A percentile compares a stretch with the other conserved stretches of the same genome.
These are phyloP conservation scores for Solea senegalensis DNA, from an alignment of 2,113 vertebrate genomes.

Conservation along the genomic window DNA sequence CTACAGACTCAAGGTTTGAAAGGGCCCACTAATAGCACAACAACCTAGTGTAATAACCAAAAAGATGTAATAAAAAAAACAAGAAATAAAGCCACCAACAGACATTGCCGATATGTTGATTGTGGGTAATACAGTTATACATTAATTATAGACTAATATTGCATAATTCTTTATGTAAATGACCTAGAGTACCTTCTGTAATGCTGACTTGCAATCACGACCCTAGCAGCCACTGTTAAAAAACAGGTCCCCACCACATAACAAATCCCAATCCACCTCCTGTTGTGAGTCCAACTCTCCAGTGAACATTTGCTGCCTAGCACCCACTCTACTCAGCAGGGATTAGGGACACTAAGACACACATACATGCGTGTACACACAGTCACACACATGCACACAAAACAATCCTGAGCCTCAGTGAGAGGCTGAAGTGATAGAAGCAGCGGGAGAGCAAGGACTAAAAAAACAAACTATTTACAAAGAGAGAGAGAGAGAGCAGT, in stretches of 20 bases:
- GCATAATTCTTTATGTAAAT: not conserved
- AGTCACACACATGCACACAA: conserved; percentile 31
- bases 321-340: conserved; percentile 71
- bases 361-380: conserved; percentile 16
- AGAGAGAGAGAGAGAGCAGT: conserved; percentile 14
- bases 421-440: conserved; percentile 34
- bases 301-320: conserved; percentile 73
- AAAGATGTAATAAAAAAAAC: not conserved
- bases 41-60: no score
- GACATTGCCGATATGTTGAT: not conserved
- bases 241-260: conserved; percentile 23
- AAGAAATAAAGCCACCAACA: not conserved
- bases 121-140: not conserved
- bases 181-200: not conserved
- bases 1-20: no score
- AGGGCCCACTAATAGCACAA: no score
- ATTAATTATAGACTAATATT: not conserved
- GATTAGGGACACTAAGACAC: conserved; percentile 69
- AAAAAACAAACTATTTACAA: conserved; percentile 22
- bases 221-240: not conserved
- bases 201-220: not conserved
- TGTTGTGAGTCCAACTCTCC: conserved; percentile 60
- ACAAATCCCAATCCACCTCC: conserved; percentile 39
- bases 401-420: conserved; percentile 36
- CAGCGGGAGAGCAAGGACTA: conserved; percentile 30